Percentiles rank a stretch among this genome's conserved stretches.
These are phyloP conservation scores for Oncorhynchus tshawytscha DNA, from an alignment of 2,113 vertebrate species.

Conservation along the genomic window DNA sequence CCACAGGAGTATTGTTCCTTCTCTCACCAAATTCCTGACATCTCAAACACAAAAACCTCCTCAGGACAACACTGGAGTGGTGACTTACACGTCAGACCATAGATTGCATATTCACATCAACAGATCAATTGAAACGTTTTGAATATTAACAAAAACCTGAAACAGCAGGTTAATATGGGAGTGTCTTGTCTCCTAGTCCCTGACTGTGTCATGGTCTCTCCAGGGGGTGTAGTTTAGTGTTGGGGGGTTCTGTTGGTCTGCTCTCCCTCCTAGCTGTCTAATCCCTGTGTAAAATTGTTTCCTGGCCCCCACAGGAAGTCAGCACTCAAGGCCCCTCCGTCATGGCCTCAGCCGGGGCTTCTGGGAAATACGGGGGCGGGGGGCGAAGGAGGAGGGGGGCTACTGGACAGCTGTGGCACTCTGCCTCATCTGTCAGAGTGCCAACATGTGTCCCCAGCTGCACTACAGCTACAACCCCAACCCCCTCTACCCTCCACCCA, in stretches of 20 bases:
- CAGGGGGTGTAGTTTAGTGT: not conserved
- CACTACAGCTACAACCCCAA: not conserved
- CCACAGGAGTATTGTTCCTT: not conserved
- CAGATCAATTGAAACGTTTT: no score
- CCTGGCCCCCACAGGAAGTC: constrained; percentile 70
- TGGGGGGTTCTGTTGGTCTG: constrained; percentile 26
- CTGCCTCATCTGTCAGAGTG: constrained; percentile 33
- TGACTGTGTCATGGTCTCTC: no score
- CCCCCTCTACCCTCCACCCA: no score
- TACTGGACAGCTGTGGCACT: constrained; percentile 60
- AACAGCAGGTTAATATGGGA: not conserved
- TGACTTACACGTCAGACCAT: no score
- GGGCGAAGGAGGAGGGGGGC: not conserved
- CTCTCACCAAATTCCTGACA: not conserved
- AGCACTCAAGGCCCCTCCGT: constrained; percentile 53
- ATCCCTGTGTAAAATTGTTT: constrained; percentile 74
- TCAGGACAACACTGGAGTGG: no score
- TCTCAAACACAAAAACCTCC: no score
- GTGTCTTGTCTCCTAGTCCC: not conserved
- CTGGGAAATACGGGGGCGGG: not conserved
- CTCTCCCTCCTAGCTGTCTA: constrained; percentile 52
- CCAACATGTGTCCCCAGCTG: constrained; percentile 32
- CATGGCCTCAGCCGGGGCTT: constrained; percentile 55
- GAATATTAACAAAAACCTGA: not conserved
- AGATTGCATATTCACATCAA: no score